phyloP scores from a whole-genome alignment of 2,113 vertebrate genomes.

The Myrmecobius fasciatus region DNA sequence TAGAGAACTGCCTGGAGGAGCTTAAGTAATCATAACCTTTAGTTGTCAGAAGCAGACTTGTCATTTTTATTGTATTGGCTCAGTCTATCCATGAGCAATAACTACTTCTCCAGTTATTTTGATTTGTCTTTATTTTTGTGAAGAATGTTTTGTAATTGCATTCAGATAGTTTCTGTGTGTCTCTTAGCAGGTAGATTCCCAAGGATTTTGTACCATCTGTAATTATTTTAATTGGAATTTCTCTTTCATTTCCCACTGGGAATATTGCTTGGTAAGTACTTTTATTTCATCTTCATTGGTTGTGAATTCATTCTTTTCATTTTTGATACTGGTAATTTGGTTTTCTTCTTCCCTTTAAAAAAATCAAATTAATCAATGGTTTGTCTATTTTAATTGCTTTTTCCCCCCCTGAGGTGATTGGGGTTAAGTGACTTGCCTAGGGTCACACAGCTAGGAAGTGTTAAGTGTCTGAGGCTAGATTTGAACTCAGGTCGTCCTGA shows the following conservation, averaged over 20 bases:
- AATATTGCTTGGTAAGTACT: neutral
- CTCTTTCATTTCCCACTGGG: neutral
- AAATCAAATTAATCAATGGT: neutral
- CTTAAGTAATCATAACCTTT: neutral
- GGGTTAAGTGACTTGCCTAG: too few species aligned
- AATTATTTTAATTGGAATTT: neutral
- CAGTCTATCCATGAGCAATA: neutral
- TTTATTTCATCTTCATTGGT: neutral
- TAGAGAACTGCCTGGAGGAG: neutral
- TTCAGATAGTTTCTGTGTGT: neutral
- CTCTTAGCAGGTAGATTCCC: neutral
- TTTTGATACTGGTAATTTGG: neutral
- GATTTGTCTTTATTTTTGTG: neutral
- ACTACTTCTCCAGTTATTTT: neutral
- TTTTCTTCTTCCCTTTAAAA: neutral
- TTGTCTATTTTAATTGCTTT: neutral
- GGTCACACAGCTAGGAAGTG: too few species aligned
- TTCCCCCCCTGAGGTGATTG: too few species aligned
- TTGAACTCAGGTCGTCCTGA: too few species aligned
- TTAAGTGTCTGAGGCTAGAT: too few species aligned
- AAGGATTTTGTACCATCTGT: neutral
- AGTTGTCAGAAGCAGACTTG: neutral
- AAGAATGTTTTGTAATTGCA: neutral
- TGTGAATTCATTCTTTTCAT: neutral
- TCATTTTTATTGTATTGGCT: neutral